Percentiles rank a stretch among this genome's conserved stretches.
Conservation (phyloP, 92 coral and sea anemone genomes). For the Heteractis magnifica region DNA sequence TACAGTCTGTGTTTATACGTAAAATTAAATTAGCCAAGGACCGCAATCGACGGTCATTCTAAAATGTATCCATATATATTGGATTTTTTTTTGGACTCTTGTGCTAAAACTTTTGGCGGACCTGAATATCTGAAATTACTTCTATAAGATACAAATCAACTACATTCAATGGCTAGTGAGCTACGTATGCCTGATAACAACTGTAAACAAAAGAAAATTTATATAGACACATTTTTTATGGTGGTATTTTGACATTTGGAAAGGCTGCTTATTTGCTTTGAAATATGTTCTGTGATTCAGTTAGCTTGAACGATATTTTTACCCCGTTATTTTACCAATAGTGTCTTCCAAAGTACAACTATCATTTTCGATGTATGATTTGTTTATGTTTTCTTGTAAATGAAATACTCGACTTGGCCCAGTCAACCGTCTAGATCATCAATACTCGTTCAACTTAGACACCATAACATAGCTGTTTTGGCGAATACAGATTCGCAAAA, state of each 20-base stretch:
- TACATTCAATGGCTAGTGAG: neutral
- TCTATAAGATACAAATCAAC: neutral
- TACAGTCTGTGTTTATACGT: slow-evolving; percentile 17
- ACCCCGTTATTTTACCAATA: neutral
- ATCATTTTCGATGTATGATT: neutral
- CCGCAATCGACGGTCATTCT: slow-evolving; percentile 1
- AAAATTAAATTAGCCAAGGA: slow-evolving; percentile 13
- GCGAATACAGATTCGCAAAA: neutral
- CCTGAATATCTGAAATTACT: neutral
- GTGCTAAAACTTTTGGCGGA: neutral
- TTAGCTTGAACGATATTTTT: neutral
- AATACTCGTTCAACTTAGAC: neutral
- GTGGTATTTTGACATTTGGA: neutral
- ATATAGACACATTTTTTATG: neutral
- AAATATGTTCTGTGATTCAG: neutral
- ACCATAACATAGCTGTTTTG: neutral
- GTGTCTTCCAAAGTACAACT: neutral
- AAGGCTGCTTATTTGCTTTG: neutral
- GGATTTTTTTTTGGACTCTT: neutral
- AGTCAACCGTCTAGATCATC: neutral
- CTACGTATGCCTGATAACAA: slow-evolving; percentile 2
- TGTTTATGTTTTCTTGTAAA: slow-evolving; percentile 2
- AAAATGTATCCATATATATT: neutral
- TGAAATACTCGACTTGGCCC: neutral
- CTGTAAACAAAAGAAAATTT: slow-evolving; percentile 2